Base-by-base conservation (phyloP, 2,113 vertebrate species). In the Pagrus major region DNA sequence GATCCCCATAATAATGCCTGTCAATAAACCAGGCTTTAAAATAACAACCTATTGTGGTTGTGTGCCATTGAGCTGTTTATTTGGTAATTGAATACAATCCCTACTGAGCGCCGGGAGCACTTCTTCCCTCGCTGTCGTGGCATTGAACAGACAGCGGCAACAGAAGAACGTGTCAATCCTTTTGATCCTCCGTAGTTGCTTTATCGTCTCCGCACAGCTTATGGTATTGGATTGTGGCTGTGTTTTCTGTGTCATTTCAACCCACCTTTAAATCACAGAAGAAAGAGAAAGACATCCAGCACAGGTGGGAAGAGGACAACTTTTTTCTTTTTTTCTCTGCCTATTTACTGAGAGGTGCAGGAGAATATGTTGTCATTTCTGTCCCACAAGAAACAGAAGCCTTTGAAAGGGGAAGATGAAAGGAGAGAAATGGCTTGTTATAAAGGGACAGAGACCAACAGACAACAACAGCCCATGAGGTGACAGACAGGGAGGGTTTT, bases 351-450 rank as follows among this genome's bases (percentile, higher is more conserved):
- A 92, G 90, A 90, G 71, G 80, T 75, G 85, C 71, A 78, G 78
- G 73, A 78, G 73, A 65, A 78, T 25, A 59, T 39, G 37, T 78
- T 91, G 86, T 90, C 87, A 80, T 76, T 79, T 66, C 51, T 84
- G 74, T 87, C 78, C 73, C 71, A 54, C 60, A 83, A 77, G 82
- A 78, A 75, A 72, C 75, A 69, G 51, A 79, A 76, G 65, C 78
- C 77, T 92, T 90, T 89, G 72, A 92, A 84, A 78, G 35, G 15
- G 35, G 21, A 71, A 89, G 84, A 93, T 93, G 78, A 93, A 93
- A 92, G 79, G 81, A 78, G 49, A 59, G 58, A 71, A 87, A 84
- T 75, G 77, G 72, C 77, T 87, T 61, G 31, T 46, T 56, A 33
- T 37, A 80, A 76, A 71, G 73, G 35, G 31, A 59, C 35, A 10